Evolutionary conservation across 2,888 invertebrate genomes (phyloP), one percentile per base, ranked within the genome.

Genomic region (Zygothrica quintamaculata): DNA sequence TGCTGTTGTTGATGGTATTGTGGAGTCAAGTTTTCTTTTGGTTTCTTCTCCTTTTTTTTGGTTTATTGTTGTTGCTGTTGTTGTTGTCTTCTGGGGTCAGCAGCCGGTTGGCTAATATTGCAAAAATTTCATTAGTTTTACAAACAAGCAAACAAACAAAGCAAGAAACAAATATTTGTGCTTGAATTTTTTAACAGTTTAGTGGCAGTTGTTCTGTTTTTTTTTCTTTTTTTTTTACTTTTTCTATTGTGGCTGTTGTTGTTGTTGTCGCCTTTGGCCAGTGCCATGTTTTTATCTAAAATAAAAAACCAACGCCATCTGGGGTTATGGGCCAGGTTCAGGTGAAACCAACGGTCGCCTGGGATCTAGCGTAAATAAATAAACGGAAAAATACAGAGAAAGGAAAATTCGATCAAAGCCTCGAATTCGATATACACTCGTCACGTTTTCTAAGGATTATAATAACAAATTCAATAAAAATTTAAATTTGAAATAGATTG

Each of bases 161-260:
- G 66, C 74, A 84, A 79, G 78, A 79, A 79, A 81, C 81, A 81
- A 86, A 81, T 81, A 81, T 81, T 81, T 81, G 86, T 46, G 68
- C 84, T 71, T 86, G 80, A 68, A 81, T 86, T 86, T 85, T 81
- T 81, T 80, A 86, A 64, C 80, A 86, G 84, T 81, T 81, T 85
- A 73, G 86, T 65, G 52, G 56, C 65, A 64, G 66, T 58, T 58
- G 65, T 65, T 78, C 18, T 22, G 18, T 22, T 22, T 22, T 22
- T 22, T 22, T 5, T 22, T 42, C 55, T 34, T 65, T 64, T n/a
- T 59, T 53, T 60, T 51, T 43, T n/a, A 13, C 25, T 16, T 16
- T 56, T 65, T 26, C 44, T 78, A 59, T 53, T 60, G 55, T 43
- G n/a, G 15, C 26, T 18, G 22, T 56, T 65, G 34, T 48, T 47